Evolutionary conservation across 1,140 invertebrate genomes (phyloP), one percentile per base, ranked within the genome.

Genomic region (Gryllus bimaculatus): DNA sequence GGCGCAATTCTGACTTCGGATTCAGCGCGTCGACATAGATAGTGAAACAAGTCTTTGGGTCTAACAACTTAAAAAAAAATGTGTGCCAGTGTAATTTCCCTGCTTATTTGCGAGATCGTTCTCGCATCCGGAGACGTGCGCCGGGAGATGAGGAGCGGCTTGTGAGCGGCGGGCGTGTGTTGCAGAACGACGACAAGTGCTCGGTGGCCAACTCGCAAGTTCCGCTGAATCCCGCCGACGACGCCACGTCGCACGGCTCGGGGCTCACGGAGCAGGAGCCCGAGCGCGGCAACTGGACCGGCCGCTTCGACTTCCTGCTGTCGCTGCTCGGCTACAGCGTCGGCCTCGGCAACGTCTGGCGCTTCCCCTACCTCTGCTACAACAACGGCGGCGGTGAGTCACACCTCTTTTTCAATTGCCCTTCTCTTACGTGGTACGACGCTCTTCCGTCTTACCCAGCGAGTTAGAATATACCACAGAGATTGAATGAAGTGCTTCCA

Each of bases 301-400:
- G 92, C 77, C 91, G 93, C 82, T 90, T 94, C 80, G 93, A 95
- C 84, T 95, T 94, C 84, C 86, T 95, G n/a, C 86, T 95, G 73
- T 93, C 93, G 6, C 89, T 94, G 76, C 88, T 96, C 78, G 94
- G 93, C n/a, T 93, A 95, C 85, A 94, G 93, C 77, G 94, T 96
- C 73, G 94, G 94, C 7, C 86, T 95, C 66, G 94, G 94, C 78
- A 95, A 96, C 84, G 93, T 96, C 20, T 96, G 94, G 94, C 86
- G 95, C 47, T 93, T 94, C 85, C 92, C 93, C 0, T 93, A 93
- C 83, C 88, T 93, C 4, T 93, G 92, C 83, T 94, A 94, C 83
- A 93, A 92, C 79, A 93, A 94, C 84, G 93, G 93, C 26, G 93
- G 93, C 81, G 93, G 91, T 92, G 83, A 84, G 86, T 83, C 47